These are phyloP conservation scores for Ardeotis arabs DNA, from an alignment of 2,113 vertebrate species.

Conservation along the genomic window DNA sequence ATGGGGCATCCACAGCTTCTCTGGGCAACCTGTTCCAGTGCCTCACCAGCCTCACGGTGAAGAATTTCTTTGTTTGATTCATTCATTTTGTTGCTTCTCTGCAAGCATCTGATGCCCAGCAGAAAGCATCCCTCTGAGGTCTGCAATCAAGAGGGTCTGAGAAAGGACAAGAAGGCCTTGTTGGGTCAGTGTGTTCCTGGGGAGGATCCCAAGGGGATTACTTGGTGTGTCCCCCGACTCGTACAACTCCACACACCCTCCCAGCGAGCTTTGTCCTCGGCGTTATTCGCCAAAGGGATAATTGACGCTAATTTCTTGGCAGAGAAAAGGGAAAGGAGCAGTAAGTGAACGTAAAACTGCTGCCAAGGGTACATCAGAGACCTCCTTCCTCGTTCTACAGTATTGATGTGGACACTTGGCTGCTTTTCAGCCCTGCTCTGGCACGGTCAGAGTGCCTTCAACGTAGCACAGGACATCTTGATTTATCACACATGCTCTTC, in stretches of 20 bases:
- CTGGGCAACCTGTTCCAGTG: too few species aligned
- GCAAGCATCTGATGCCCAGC: background rate
- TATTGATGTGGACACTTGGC: constrained; percentile 33
- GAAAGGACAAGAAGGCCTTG: background rate
- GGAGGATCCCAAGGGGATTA: background rate
- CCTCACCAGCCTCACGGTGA: too few species aligned
- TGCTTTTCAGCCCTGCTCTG: background rate
- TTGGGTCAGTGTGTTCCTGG: background rate
- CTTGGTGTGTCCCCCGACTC: background rate
- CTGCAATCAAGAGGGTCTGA: background rate
- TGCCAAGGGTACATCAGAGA: background rate
- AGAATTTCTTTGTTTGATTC: too few species aligned
- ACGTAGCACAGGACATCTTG: background rate
- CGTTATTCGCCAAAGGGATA: background rate
- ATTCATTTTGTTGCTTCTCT: background rate
- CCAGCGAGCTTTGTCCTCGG: background rate
- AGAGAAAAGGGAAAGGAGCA: background rate
- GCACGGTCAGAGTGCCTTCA: background rate
- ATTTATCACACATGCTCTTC: background rate
- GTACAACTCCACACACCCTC: background rate
- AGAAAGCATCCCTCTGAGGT: background rate
- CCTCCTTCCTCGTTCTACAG: background rate
- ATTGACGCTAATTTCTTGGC: constrained; percentile 24
- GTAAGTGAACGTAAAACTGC: background rate
- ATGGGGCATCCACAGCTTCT: too few species aligned